phyloP scores from a whole-genome alignment of 92 coral and sea anemone genomes.

The Parazoanthus darwini region DNA sequence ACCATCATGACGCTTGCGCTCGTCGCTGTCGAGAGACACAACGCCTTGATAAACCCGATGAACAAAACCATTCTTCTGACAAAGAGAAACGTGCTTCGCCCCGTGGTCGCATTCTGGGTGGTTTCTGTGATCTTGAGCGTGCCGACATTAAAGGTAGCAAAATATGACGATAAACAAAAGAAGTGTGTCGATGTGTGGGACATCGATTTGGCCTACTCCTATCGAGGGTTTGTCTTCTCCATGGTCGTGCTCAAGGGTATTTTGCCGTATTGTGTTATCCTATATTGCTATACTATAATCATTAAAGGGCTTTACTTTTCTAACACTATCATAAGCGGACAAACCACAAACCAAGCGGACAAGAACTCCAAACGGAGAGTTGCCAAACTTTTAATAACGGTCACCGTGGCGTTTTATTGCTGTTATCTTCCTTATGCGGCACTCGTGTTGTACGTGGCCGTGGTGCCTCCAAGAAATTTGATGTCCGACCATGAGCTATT shows the following conservation, averaged over 20 bases:
- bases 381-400: conserved; percentile 5
- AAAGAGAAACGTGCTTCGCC: background rate
- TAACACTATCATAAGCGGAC: conserved; percentile 9
- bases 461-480: background rate
- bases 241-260: conserved; percentile 3
- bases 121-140: conserved; percentile 2
- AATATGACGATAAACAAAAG: background rate
- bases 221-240: conserved; percentile 6
- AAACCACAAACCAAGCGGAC: background rate
- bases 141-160: background rate
- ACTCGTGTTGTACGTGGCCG: background rate
- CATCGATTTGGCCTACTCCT: background rate
- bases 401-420: background rate
- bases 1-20: background rate
- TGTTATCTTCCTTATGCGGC: background rate
- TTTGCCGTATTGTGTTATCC: background rate
- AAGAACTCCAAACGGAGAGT: background rate
- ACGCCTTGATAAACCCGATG: conserved; percentile 1
- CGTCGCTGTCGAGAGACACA: conserved; percentile 5
- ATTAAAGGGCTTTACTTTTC: conserved; percentile 11
- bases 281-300: background rate
- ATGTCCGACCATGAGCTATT: background rate
- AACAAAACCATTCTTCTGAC: background rate
- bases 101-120: background rate
- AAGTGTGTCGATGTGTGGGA: conserved; percentile 9